Evolutionary conservation across 2,888 invertebrate species (phyloP), one percentile per base, ranked within the genome.

Genomic region (Drosophila paucipuncta): DNA sequence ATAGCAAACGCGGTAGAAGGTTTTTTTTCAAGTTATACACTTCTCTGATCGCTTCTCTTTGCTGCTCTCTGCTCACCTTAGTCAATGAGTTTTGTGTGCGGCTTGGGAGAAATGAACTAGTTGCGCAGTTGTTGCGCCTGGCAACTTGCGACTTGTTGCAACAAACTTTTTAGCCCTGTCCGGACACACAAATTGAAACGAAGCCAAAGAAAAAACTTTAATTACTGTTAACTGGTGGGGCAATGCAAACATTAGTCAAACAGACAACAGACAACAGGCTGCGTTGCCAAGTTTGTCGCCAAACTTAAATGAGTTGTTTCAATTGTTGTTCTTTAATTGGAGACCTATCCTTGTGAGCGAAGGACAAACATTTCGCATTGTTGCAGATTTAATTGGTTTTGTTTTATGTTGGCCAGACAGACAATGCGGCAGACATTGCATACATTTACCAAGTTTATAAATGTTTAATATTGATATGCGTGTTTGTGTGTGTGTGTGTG

Each of bases 301-400:
- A 73, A 87, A 86, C 87, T 86, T 85, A 77, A 85, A 81, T 86
- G 76, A 87, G 83, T 69, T 84, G 71, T 68, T 30, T 52, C 71
- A 43, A 52, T 60, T 64, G 59, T 30, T 52, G 57, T 41, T 41
- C 30, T 58, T 30, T 18, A 52, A 66, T 41, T 47, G 37, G 31
- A 43, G 33, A 33, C 50, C 22, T 37, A 22, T 37, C 39, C 5
- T 41, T 63, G 59, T 41, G 76, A 82, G 70, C 76, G 82, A 50
- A 57, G 62, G 66, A 47, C 73, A 81, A 84, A 84, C 77, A 77
- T 41, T 73, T 68, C 28, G n/a, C 54, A 59, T 52, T 31, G 64
- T 59, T 69, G 63, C 68, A 76, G 16, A 71, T 83, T 83, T 83
- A 85, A 85, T 85, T 85, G 85, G 69, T 69, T 83, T 83, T 73